phyloP scores from a whole-genome alignment of 2,113 vertebrate genomes.

The Vulpes lagopus region DNA sequence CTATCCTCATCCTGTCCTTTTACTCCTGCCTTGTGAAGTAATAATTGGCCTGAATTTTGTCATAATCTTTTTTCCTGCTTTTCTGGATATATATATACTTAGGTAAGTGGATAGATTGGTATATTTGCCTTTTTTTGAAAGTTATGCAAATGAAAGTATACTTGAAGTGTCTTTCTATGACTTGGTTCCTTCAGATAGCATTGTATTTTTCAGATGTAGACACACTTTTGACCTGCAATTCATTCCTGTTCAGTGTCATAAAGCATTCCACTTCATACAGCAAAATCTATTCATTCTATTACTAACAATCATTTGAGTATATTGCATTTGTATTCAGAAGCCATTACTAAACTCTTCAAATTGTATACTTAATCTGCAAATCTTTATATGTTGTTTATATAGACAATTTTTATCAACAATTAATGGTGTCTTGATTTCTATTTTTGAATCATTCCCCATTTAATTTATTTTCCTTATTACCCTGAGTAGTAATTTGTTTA shows the following conservation, averaged over 20 bases:
- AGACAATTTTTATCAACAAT: background rate
- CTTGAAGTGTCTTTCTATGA: background rate
- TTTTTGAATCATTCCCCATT: constrained; percentile 11
- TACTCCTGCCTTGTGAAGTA: background rate
- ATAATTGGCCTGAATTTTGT: background rate
- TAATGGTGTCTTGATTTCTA: background rate
- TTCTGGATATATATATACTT: background rate
- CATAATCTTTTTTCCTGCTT: background rate
- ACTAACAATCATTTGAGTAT: background rate
- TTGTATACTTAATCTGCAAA: background rate
- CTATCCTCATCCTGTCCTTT: background rate
- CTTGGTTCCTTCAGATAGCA: background rate
- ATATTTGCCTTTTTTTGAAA: background rate
- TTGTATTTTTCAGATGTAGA: background rate
- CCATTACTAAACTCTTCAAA: background rate
- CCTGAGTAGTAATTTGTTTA: background rate
- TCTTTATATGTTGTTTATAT: background rate
- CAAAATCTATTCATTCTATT: background rate
- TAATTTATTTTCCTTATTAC: background rate
- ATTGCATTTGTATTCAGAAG: background rate
- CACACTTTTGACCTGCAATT: background rate
- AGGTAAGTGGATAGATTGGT: background rate
- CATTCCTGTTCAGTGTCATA: background rate
- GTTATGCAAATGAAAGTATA: background rate
- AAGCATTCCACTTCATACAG: background rate